Percentiles rank a stretch among this genome's conserved stretches.
Evolutionary conservation across 2,888 invertebrate species (phyloP).

Genomic region (Adela reaumurella): DNA sequence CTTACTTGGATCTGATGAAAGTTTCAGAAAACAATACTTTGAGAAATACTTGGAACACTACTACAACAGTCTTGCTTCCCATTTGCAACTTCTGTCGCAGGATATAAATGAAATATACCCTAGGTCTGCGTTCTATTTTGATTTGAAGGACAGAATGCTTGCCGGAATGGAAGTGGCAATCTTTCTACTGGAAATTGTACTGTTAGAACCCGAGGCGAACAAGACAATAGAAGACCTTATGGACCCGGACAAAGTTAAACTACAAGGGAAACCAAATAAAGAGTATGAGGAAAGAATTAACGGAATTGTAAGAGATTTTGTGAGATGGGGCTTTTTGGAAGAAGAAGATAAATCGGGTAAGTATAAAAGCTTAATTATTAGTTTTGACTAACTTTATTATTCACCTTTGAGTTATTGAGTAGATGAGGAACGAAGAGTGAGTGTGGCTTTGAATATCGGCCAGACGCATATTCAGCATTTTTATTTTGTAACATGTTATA

Average conservation of each 20-base stretch:
- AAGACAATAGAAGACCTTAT: neutral
- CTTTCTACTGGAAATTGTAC: too few relatives aligned
- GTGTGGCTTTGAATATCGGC: too few relatives aligned
- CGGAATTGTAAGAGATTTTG: neutral
- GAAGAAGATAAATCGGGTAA: too few relatives aligned
- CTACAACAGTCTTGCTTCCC: neutral
- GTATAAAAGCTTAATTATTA: too few relatives aligned
- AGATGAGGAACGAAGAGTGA: too few relatives aligned
- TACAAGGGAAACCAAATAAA: neutral
- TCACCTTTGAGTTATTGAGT: too few relatives aligned
- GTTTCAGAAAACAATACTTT: conserved; percentile 3
- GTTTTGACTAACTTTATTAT: too few relatives aligned
- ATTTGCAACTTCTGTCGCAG: neutral
- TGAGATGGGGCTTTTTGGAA: neutral
- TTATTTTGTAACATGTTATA: too few relatives aligned
- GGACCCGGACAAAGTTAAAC: neutral
- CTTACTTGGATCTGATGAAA: conserved; percentile 6
- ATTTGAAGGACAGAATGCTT: neutral
- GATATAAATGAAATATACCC: neutral
- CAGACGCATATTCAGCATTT: too few relatives aligned
- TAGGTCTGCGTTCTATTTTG: neutral
- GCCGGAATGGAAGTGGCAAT: neutral
- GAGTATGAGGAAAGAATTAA: neutral
- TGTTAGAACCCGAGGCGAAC: too few relatives aligned
- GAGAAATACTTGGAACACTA: conserved; percentile 5